These are phyloP conservation scores for Maconellicoccus hirsutus DNA, from an alignment of 1,140 invertebrate species.

Conservation along the genomic window DNA sequence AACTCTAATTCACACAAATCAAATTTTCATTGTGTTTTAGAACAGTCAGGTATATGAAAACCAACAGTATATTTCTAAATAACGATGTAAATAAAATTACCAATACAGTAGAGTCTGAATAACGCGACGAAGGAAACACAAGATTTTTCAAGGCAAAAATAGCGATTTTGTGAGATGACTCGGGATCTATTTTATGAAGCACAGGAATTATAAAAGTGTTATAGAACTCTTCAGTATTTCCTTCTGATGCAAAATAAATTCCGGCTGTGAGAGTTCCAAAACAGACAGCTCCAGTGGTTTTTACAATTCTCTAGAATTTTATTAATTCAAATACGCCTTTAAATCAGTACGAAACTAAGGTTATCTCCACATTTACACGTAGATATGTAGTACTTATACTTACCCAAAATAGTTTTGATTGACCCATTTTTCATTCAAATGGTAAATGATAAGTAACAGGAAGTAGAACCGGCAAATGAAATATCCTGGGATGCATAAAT, in stretches of 20 bases:
- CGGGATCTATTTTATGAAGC: slow-evolving; percentile 53
- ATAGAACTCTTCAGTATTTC: slow-evolving; percentile 51
- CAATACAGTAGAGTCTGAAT: slow-evolving; percentile 47
- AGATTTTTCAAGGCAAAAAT: slow-evolving; percentile 61
- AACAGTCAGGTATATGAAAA: neutral
- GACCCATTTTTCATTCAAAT: too few relatives aligned
- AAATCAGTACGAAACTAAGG: too few relatives aligned
- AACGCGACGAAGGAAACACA: slow-evolving; percentile 46
- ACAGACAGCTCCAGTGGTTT: too few relatives aligned
- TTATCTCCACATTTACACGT: too few relatives aligned
- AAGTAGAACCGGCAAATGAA: too few relatives aligned
- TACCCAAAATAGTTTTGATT: too few relatives aligned
- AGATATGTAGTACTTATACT: too few relatives aligned
- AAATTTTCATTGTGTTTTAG: neutral
- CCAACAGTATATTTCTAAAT: slow-evolving; percentile 15
- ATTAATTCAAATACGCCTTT: too few relatives aligned
- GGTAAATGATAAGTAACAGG: too few relatives aligned
- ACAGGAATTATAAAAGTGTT: slow-evolving; percentile 56
- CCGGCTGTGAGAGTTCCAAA: neutral
- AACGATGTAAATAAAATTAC: slow-evolving; percentile 41
- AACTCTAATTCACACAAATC: neutral
- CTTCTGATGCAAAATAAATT: neutral
- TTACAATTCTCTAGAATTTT: too few relatives aligned
- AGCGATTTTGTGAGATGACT: slow-evolving; percentile 65
- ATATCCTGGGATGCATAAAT: too few relatives aligned